phyloP scores from a whole-genome alignment of 2,797 vertebrate genomes.

The Galagoides demidoff region DNA sequence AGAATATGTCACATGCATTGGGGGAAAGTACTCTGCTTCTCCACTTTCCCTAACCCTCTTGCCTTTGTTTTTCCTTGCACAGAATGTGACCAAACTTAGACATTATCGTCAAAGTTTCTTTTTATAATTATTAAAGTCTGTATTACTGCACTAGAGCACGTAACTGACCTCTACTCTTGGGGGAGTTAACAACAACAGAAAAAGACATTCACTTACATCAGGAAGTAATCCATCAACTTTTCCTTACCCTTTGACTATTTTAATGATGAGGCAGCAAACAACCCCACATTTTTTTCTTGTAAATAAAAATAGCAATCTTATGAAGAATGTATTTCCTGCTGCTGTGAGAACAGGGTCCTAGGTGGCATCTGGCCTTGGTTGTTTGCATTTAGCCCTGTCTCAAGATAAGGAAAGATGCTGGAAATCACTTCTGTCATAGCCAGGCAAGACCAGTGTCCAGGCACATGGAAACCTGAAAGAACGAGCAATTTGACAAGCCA shows the following conservation, averaged over 20 bases:
- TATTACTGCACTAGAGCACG: slow-evolving; percentile 60
- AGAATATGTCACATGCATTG: neutral
- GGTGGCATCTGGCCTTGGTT: slow-evolving; percentile 62
- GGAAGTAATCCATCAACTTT: slow-evolving; percentile 88
- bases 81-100: neutral
- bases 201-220: slow-evolving; percentile 80
- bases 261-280: slow-evolving; percentile 82
- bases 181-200: slow-evolving; percentile 80
- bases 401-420: slow-evolving; percentile 44
- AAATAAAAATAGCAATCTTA: slow-evolving; percentile 81
- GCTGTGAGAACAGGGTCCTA: slow-evolving; percentile 82
- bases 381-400: slow-evolving; percentile 68
- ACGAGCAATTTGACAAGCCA: neutral
- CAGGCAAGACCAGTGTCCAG: neutral
- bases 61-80: neutral
- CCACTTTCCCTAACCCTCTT: neutral
- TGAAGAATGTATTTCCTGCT: slow-evolving; percentile 79
- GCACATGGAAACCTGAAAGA: neutral
- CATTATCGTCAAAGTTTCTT: neutral
- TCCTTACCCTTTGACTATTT: slow-evolving; percentile 80
- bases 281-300: slow-evolving; percentile 79
- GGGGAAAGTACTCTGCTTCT: neutral
- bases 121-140: slow-evolving; percentile 64
- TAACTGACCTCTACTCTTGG: slow-evolving; percentile 80
- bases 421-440: slow-evolving; percentile 45